Percentiles rank a stretch among this genome's conserved stretches.
Evolutionary conservation across 2,113 vertebrate genomes (phyloP).

Genomic region (Malurus cyaneus): DNA sequence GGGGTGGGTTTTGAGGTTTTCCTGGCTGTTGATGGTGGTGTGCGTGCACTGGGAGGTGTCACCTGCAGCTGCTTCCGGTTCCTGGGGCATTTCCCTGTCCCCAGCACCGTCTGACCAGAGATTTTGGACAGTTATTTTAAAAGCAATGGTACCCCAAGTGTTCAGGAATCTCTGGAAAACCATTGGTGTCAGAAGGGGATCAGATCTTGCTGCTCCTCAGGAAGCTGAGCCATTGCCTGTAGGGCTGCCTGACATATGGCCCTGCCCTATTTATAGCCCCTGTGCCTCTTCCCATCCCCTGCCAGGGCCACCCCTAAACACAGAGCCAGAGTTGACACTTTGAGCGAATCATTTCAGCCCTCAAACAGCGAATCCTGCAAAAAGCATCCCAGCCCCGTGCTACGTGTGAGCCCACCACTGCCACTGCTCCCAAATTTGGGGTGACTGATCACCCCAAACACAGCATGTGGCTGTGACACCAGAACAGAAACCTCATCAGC

Average conservation of each 20-base stretch:
- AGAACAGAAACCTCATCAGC: not conserved
- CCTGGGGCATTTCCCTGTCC: fast-evolving
- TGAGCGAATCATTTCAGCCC: not conserved
- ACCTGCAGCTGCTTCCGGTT: not conserved
- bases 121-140: not conserved
- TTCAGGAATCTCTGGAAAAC: not conserved
- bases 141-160: not conserved
- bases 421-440: fast-evolving
- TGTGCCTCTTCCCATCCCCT: not conserved
- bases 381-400: not conserved
- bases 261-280: not conserved
- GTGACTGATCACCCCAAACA: not conserved
- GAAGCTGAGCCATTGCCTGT: not conserved
- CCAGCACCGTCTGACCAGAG: fast-evolving
- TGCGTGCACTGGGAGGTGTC: fast-evolving
- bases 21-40: not conserved
- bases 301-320: not conserved
- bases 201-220: not conserved
- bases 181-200: fast-evolving
- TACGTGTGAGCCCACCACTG: not conserved
- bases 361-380: not conserved
- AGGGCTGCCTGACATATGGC: not conserved
- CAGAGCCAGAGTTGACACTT: fast-evolving
- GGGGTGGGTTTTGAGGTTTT: not conserved
- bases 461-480: fast-evolving